Evolutionary conservation across 2,888 invertebrate species (phyloP).

Genomic region (Calliopum simillimum): DNA sequence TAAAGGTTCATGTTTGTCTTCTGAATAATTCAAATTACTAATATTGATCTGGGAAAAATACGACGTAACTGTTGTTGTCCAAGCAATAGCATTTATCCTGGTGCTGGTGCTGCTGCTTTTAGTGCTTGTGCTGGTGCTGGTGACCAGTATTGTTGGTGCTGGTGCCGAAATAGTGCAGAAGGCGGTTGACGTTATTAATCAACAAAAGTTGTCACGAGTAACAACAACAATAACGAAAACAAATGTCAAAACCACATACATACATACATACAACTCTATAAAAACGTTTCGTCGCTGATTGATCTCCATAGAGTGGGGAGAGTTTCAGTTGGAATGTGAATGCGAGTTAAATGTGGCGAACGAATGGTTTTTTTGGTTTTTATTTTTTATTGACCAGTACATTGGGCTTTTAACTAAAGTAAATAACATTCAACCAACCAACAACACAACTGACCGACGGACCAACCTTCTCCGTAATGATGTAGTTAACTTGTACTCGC

Average conservation of each 20-base stretch:
- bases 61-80: conserved; percentile 9
- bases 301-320: neutral
- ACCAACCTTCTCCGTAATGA: neutral
- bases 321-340: too few relatives aligned
- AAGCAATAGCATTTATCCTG: neutral
- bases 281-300: conserved; percentile 13
- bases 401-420: conserved; percentile 28
- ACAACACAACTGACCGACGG: neutral
- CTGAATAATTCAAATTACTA: conserved; percentile 68
- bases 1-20: conserved; percentile 66
- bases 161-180: neutral
- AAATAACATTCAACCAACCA: conserved; percentile 16
- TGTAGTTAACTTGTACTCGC: neutral
- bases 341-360: too few relatives aligned
- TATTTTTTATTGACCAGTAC: conserved; percentile 1
- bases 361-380: neutral
- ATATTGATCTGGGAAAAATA: conserved; percentile 59
- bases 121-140: neutral
- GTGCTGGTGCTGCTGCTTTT: neutral
- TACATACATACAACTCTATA: conserved; percentile 1
- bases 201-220: conserved; percentile 7
- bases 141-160: neutral
- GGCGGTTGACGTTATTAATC: conserved; percentile 17
- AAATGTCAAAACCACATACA: too few relatives aligned
- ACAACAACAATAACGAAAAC: too few relatives aligned